phyloP scores from a whole-genome alignment of 2,113 vertebrate genomes.

The Octodon degus region DNA sequence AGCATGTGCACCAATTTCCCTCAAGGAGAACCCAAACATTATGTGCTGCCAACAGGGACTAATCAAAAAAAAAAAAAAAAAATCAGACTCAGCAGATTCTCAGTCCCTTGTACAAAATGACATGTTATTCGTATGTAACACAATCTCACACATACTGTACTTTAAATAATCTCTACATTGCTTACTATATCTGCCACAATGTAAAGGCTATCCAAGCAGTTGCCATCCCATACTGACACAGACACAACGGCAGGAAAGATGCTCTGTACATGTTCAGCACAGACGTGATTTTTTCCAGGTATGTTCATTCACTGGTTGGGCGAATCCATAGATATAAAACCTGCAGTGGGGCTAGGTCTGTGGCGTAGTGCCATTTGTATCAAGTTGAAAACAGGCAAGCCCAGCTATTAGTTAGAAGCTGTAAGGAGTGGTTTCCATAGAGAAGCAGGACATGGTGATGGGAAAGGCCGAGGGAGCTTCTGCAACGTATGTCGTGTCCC shows the following conservation, averaged over 20 bases:
- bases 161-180: not conserved
- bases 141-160: not conserved
- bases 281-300: not conserved
- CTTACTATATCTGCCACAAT: not conserved
- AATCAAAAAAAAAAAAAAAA: not conserved
- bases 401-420: not conserved
- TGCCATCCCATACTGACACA: not conserved
- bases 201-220: not conserved
- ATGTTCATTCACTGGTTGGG: not conserved
- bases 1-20: not conserved
- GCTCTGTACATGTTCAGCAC: not conserved
- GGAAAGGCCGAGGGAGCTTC: accelerated
- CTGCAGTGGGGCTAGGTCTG: not conserved
- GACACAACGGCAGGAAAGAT: not conserved
- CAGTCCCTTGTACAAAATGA: not conserved
- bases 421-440: not conserved
- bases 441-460: not conserved
- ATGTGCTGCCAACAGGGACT: not conserved
- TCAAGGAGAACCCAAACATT: not conserved
- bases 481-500: not conserved
- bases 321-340: not conserved
- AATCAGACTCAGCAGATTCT: not conserved
- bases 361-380: not conserved
- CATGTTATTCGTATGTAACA: not conserved
- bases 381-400: not conserved